Conservation (phyloP, 2,797 vertebrate species). For the Atherinosoma microstoma region DNA sequence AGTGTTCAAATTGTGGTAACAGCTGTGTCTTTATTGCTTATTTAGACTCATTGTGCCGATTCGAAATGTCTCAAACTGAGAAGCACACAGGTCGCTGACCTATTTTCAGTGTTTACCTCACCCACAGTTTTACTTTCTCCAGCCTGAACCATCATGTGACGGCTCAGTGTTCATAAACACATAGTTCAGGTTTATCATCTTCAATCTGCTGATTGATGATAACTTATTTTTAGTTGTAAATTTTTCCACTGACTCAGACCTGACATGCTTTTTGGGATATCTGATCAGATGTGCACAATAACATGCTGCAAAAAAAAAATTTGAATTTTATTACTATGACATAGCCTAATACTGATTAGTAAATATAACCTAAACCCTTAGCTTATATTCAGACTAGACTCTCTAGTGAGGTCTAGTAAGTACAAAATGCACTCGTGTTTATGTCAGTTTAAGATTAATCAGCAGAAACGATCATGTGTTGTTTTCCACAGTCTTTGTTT, state of each 20-base stretch:
- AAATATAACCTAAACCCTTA: neutral
- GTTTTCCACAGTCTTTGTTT: neutral
- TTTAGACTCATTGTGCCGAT: neutral
- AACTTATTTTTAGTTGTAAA: neutral
- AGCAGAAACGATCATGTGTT: constrained; percentile 1
- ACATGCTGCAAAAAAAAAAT: neutral
- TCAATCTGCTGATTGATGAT: neutral
- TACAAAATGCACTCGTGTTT: neutral
- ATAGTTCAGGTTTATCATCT: neutral
- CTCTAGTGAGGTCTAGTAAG: neutral
- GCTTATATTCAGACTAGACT: neutral
- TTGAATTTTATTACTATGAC: neutral
- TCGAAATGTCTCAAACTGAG: neutral
- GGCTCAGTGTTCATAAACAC: neutral
- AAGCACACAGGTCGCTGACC: neutral
- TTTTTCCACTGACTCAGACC: neutral
- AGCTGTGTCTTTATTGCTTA: neutral
- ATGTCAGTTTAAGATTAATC: neutral
- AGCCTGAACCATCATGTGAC: neutral
- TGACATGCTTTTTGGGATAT: neutral
- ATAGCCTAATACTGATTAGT: neutral
- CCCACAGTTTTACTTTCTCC: neutral
- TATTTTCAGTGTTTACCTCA: neutral
- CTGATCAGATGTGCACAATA: neutral
- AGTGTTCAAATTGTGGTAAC: too few species aligned